Evolutionary conservation across 2,797 vertebrate species (phyloP).

Genomic region (Harpagifer antarcticus): DNA sequence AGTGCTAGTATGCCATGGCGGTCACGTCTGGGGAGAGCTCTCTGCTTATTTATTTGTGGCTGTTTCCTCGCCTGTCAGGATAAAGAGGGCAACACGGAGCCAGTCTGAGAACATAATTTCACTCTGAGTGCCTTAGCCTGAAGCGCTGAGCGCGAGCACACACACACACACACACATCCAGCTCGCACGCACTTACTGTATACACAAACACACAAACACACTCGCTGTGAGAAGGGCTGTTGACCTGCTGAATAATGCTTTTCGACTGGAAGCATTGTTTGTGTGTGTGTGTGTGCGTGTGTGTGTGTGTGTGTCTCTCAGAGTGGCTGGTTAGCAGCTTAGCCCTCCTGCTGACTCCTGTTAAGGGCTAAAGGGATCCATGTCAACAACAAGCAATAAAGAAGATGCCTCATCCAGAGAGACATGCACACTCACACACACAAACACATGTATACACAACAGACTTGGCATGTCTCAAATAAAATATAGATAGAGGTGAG

Average conservation of each 20-base stretch:
- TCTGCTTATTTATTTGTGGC: conserved; percentile 85
- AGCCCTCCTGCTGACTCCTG: conserved; percentile 79
- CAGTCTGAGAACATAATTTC: conserved; percentile 85
- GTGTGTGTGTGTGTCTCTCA: conserved; percentile 37
- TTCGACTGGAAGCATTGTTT: conserved; percentile 62
- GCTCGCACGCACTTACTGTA: conserved; percentile 37
- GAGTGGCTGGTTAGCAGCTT: conserved; percentile 78
- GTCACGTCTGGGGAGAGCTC: conserved; percentile 78
- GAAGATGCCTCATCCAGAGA: conserved; percentile 77
- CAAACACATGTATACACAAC: conserved; percentile 63
- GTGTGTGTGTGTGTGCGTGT: conserved; percentile 32
- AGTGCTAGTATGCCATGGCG: conserved; percentile 75
- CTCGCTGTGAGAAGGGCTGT: conserved; percentile 67
- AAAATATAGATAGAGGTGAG: conserved; percentile 85
- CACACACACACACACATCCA: conserved; percentile 17
- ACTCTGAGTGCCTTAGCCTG: conserved; percentile 82
- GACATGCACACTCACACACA: conserved; percentile 45
- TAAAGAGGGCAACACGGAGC: conserved; percentile 83
- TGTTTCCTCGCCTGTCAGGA: conserved; percentile 84
- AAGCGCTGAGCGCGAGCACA: conserved; percentile 64
- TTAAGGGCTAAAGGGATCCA: conserved; percentile 84
- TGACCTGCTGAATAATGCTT: conserved; percentile 84
- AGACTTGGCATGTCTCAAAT: conserved; percentile 77
- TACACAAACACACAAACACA: conserved; percentile 39
- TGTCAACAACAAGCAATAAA: conserved; percentile 86